These are phyloP conservation scores for Chelonoidis abingdonii DNA, from an alignment of 2,113 vertebrate species.

Conservation along the genomic window DNA sequence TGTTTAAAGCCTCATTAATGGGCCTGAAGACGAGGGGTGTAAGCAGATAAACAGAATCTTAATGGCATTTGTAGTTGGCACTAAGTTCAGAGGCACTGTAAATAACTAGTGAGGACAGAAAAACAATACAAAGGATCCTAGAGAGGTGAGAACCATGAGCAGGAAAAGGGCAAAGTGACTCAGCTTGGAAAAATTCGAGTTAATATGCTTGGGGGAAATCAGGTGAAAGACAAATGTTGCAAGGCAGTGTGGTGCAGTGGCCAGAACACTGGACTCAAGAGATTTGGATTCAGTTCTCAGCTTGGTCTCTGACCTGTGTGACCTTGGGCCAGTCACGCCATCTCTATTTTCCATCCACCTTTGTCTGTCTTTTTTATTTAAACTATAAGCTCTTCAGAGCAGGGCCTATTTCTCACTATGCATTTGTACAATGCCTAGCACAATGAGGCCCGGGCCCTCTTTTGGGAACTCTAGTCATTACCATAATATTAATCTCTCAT, in stretches of 20 bases:
- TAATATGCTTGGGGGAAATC: neutral
- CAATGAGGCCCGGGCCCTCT: neutral
- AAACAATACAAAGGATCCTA: neutral
- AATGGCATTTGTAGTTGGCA: neutral
- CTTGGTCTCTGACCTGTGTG: neutral
- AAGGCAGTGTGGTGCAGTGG: neutral
- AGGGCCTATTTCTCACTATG: neutral
- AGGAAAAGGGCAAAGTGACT: neutral
- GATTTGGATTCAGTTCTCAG: neutral
- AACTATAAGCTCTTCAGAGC: neutral
- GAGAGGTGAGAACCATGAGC: neutral
- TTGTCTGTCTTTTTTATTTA: neutral
- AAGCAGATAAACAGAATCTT: neutral
- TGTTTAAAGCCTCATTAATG: neutral
- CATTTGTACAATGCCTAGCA: neutral
- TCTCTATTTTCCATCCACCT: neutral
- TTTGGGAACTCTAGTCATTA: neutral
- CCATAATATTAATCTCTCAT: neutral
- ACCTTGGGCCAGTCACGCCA: rapidly evolving
- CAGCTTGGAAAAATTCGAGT: neutral
- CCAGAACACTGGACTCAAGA: neutral
- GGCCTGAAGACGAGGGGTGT: neutral
- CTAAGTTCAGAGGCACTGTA: neutral
- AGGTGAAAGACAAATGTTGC: too few species aligned
- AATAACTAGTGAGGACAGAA: neutral